These are phyloP conservation scores for Pangasius mekongensis DNA, from an alignment of 2,797 vertebrate species.

Conservation along the genomic window DNA sequence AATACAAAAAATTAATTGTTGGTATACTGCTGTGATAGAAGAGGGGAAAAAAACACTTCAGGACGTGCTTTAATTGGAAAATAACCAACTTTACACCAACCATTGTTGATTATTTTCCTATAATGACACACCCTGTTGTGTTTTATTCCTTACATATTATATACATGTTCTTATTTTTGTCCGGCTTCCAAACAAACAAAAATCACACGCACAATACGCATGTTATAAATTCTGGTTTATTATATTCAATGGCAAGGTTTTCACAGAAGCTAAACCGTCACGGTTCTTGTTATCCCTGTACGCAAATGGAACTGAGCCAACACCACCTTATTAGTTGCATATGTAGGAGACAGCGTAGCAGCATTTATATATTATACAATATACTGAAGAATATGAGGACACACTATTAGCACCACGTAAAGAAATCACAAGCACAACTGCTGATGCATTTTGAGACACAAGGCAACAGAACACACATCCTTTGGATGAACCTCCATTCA, in stretches of 20 bases:
- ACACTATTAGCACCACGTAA: conserved; percentile 45
- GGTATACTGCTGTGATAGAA: no score
- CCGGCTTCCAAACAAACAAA: neutral
- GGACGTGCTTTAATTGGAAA: neutral
- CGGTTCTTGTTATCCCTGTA: conserved; percentile 35
- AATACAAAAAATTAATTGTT: neutral
- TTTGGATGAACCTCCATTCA: conserved; percentile 41
- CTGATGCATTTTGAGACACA: conserved; percentile 36
- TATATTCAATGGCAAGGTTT: conserved; percentile 60
- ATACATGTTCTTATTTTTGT: neutral
- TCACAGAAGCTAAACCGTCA: conserved; percentile 49
- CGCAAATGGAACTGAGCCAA: conserved; percentile 35
- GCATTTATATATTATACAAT: conserved; percentile 61
- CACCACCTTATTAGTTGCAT: conserved; percentile 54
- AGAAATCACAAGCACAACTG: conserved; percentile 43
- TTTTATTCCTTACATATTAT: neutral
- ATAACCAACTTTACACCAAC: neutral
- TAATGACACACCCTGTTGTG: neutral
- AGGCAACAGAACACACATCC: conserved; percentile 35
- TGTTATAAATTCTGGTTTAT: conserved; percentile 61
- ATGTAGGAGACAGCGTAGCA: conserved; percentile 65
- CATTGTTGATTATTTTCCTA: neutral
- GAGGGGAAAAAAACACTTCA: no score
- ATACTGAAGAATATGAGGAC: conserved; percentile 54
- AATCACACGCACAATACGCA: neutral